phyloP scores from a whole-genome alignment of 2,888 invertebrate genomes.

The Drosophila paracracens region DNA sequence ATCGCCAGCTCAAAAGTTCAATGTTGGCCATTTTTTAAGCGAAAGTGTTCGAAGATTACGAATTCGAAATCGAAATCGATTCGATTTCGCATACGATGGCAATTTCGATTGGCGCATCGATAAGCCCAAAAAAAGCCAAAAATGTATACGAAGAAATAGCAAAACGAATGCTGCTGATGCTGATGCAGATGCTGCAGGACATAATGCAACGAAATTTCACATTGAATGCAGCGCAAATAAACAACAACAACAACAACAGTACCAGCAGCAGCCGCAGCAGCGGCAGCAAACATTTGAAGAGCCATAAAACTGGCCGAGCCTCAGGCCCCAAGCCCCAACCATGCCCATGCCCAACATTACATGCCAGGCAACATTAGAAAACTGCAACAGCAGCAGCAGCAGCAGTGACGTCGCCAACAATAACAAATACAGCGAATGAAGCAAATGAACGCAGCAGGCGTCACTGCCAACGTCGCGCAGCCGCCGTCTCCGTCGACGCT shows the following conservation, averaged over 20 bases:
- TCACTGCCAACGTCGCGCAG: constrained; percentile 19
- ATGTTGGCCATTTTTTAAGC: constrained; percentile 9
- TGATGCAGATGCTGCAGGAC: constrained; percentile 37
- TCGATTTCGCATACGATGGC: constrained; percentile 3
- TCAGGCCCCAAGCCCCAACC: constrained; percentile 59
- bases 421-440: constrained; percentile 51
- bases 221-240: constrained; percentile 53
- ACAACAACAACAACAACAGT: constrained; percentile 29
- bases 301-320: constrained; percentile 71
- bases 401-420: constrained; percentile 29
- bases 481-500: constrained; percentile 21
- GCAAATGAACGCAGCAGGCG: constrained; percentile 63
- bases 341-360: constrained; percentile 72
- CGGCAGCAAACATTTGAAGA: constrained; percentile 68
- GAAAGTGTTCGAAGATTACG: constrained; percentile 30
- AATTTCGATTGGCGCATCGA: constrained; percentile 21
- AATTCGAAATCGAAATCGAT: constrained; percentile 11
- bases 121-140: constrained; percentile 11
- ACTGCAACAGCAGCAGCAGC: constrained; percentile 61
- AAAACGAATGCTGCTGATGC: constrained; percentile 25
- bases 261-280: constrained; percentile 6
- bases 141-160: neutral
- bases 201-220: constrained; percentile 49
- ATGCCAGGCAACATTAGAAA: constrained; percentile 76
- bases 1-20: constrained; percentile 20